Evolutionary conservation across 2,888 invertebrate genomes (phyloP).

Genomic region (Napeogenes inachia): DNA sequence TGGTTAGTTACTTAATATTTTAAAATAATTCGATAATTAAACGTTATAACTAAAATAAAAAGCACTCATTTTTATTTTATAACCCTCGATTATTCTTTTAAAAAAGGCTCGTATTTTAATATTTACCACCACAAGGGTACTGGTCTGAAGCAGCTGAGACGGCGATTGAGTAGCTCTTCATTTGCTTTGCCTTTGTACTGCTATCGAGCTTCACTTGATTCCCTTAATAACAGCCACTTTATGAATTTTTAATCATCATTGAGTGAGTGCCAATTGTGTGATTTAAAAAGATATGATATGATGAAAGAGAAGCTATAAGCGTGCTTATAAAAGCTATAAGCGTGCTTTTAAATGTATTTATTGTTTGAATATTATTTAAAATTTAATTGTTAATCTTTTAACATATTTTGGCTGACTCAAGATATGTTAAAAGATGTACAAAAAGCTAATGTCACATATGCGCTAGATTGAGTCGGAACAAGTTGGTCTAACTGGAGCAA

Average conservation of each 20-base stretch:
- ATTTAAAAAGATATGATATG: conserved; percentile 1
- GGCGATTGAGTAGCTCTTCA: conserved; percentile 7
- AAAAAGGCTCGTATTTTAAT: conserved; percentile 4
- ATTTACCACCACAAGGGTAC: conserved; percentile 5
- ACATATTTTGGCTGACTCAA: not conserved
- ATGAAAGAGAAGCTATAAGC: not conserved
- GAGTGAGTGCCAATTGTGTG: not conserved
- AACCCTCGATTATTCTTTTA: conserved; percentile 2
- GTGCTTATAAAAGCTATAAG: no score
- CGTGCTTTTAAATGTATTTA: not conserved
- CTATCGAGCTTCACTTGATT: conserved; percentile 7
- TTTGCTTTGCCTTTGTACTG: conserved; percentile 5
- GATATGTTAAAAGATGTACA: not conserved
- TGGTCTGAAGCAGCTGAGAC: conserved; percentile 5
- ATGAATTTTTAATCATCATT: conserved; percentile 4
- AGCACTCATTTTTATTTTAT: not conserved
- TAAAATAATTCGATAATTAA: not conserved
- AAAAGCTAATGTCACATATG: not conserved
- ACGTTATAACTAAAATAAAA: not conserved
- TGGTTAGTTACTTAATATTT: no score
- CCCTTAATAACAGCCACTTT: conserved; percentile 8
- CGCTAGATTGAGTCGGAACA: conserved; percentile 15
- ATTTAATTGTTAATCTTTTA: not conserved
- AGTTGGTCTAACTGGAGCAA: conserved; percentile 21
- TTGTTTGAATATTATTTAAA: not conserved